Evolutionary conservation across 2,888 invertebrate species (phyloP).

Genomic region (Leptinotarsa rubiginosa): DNA sequence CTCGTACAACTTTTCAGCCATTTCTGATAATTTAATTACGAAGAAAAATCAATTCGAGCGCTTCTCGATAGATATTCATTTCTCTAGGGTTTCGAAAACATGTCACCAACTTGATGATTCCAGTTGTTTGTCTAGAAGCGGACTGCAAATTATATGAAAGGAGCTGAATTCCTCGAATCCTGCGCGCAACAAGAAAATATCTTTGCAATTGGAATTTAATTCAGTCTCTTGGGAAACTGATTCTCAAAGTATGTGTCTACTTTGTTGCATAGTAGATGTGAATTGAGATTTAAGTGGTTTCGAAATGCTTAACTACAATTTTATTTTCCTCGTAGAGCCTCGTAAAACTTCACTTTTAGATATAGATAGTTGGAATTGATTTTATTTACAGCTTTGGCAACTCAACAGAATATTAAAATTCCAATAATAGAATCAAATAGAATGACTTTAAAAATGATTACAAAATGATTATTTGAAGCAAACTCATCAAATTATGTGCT

Average conservation of each 20-base stretch:
- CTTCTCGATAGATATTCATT: slow-evolving; percentile 20
- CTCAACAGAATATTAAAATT: neutral
- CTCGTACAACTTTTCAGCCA: slow-evolving; percentile 84
- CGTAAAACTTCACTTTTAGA: neutral
- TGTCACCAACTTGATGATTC: slow-evolving; percentile 40
- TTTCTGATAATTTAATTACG: slow-evolving; percentile 55
- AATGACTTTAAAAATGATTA: too few species aligned
- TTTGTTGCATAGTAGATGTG: neutral
- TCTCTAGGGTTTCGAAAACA: slow-evolving; percentile 17
- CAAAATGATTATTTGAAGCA: too few species aligned
- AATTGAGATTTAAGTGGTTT: neutral
- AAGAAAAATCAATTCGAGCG: slow-evolving; percentile 23
- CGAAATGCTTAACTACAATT: neutral
- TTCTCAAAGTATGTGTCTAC: neutral
- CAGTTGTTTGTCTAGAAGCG: slow-evolving; percentile 36
- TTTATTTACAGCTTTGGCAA: neutral
- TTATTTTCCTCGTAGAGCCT: neutral
- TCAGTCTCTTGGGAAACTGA: slow-evolving; percentile 3
- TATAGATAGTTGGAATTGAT: too few species aligned
- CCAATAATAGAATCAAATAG: too few species aligned
- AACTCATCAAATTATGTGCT: too few species aligned
- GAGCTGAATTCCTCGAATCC: slow-evolving; percentile 29
- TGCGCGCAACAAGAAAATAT: slow-evolving; percentile 36
- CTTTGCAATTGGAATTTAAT: slow-evolving; percentile 17
- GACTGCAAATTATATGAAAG: slow-evolving; percentile 38